These are phyloP conservation scores for Agrenia bidenticulata DNA, from an alignment of 2,888 invertebrate species.

Conservation along the genomic window DNA sequence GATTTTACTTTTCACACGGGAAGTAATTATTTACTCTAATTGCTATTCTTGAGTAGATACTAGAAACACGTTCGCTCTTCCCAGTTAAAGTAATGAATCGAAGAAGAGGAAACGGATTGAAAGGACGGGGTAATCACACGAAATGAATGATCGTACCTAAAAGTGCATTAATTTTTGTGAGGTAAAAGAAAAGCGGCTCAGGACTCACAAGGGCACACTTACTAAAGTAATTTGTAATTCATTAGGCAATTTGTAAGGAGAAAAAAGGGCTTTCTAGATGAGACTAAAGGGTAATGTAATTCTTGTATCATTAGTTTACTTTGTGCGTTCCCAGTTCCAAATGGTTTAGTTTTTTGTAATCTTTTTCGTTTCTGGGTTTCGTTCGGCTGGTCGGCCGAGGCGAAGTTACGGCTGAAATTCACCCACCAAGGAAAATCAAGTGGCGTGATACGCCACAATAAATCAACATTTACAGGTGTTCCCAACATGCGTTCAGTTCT, in stretches of 20 bases:
- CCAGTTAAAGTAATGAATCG: neutral
- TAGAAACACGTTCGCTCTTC: neutral
- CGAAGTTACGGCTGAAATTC: slow-evolving; percentile 3
- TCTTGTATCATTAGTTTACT: neutral
- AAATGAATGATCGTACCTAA: neutral
- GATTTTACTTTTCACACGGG: too few relatives aligned
- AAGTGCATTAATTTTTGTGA: slow-evolving; percentile 1
- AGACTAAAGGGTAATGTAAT: neutral
- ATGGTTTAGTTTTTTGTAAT: slow-evolving; percentile 1
- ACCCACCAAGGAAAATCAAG: slow-evolving; percentile 42
- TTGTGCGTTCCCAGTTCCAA: neutral
- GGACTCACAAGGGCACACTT: neutral
- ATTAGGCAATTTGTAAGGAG: slow-evolving; percentile 30
- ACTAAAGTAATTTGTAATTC: slow-evolving; percentile 35
- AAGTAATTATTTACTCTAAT: too few relatives aligned
- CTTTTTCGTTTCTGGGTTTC: slow-evolving; percentile 3
- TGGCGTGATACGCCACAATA: slow-evolving; percentile 50
- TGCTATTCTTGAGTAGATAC: too few relatives aligned
- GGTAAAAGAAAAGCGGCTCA: slow-evolving; percentile 1
- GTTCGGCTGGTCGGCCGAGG: too few relatives aligned
- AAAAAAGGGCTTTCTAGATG: neutral
- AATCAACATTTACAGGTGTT: slow-evolving; percentile 53
- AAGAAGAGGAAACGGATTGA: slow-evolving; percentile 8
- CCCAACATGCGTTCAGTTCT: slow-evolving; percentile 19
- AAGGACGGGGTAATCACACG: neutral